Conservation (phyloP, 2,888 invertebrate genomes). For the Drosophila phalerata region DNA sequence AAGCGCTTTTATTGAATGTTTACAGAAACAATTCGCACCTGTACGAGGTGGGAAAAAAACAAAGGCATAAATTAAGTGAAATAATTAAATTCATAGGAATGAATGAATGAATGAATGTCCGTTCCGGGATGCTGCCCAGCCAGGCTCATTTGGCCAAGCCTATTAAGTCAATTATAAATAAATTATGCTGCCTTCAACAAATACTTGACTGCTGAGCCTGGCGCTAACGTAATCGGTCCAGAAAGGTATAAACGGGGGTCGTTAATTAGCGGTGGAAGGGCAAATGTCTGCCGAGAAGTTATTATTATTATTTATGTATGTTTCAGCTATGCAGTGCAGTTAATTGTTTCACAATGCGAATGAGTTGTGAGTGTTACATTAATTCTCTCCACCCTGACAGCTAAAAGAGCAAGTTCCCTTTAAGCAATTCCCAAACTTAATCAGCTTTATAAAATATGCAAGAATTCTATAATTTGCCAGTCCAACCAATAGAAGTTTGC, state of each 20-base stretch:
- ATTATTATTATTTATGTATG: constrained; percentile 74
- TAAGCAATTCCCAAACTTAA: constrained; percentile 21
- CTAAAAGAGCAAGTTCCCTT: neutral
- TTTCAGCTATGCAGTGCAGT: constrained; percentile 31
- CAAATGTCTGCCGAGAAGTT: constrained; percentile 51
- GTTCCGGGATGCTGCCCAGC: constrained; percentile 32
- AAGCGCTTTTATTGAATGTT: constrained; percentile 49
- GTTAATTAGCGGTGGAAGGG: constrained; percentile 40
- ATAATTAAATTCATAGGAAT: constrained; percentile 74
- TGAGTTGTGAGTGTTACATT: constrained; percentile 39
- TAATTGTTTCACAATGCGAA: constrained; percentile 59
- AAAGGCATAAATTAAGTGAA: constrained; percentile 62
- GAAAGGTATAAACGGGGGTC: constrained; percentile 12
- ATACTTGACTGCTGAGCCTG: constrained; percentile 44
- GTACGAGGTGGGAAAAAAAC: constrained; percentile 32
- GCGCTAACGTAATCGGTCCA: constrained; percentile 23
- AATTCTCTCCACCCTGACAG: constrained; percentile 30
- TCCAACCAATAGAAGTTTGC: constrained; percentile 17
- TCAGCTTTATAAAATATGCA: constrained; percentile 67
- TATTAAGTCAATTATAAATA: constrained; percentile 78
- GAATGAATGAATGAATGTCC: constrained; percentile 47
- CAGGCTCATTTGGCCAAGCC: constrained; percentile 48
- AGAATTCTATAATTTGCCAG: constrained; percentile 47
- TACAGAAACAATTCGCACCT: constrained; percentile 55
- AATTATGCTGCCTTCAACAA: constrained; percentile 67